Percentiles rank a stretch among this genome's conserved stretches.
phyloP scores from a whole-genome alignment of 1,140 invertebrate genomes.

The Neodiprion pinetum region DNA sequence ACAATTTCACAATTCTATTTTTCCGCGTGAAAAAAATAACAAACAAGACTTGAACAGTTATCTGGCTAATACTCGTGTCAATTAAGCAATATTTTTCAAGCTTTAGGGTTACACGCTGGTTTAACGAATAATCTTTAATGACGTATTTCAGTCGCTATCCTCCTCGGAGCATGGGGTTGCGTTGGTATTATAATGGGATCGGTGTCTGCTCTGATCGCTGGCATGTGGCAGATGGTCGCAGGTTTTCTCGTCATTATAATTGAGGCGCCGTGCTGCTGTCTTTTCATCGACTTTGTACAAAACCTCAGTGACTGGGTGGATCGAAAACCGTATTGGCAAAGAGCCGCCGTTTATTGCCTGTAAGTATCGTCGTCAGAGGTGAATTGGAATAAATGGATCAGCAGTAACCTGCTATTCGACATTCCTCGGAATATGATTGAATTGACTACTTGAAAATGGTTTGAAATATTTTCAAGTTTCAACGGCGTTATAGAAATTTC shows the following conservation, averaged over 20 bases:
- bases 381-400: neutral
- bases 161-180: slow-evolving; percentile 84
- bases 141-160: slow-evolving; percentile 80
- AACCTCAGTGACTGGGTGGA: slow-evolving; percentile 82
- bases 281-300: slow-evolving; percentile 93
- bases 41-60: no score
- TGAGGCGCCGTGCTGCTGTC: slow-evolving; percentile 94
- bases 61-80: no score
- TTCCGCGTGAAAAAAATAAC: no score
- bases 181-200: slow-evolving; percentile 72
- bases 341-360: slow-evolving; percentile 85
- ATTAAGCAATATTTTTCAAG: no score
- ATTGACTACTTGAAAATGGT: no score
- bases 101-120: no score
- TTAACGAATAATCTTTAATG: slow-evolving; percentile 26
- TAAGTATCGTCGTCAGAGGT: slow-evolving; percentile 65
- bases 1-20: no score
- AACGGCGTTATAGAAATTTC: no score
- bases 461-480: no score
- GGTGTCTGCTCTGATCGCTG: slow-evolving; percentile 77
- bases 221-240: slow-evolving; percentile 88
- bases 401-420: slow-evolving; percentile 17
- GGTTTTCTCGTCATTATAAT: slow-evolving; percentile 86
- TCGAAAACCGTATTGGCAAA: slow-evolving; percentile 86
- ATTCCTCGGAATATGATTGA: neutral